Conservation (phyloP, 2,797 vertebrate species). For the Silurus lanzhouensis region DNA sequence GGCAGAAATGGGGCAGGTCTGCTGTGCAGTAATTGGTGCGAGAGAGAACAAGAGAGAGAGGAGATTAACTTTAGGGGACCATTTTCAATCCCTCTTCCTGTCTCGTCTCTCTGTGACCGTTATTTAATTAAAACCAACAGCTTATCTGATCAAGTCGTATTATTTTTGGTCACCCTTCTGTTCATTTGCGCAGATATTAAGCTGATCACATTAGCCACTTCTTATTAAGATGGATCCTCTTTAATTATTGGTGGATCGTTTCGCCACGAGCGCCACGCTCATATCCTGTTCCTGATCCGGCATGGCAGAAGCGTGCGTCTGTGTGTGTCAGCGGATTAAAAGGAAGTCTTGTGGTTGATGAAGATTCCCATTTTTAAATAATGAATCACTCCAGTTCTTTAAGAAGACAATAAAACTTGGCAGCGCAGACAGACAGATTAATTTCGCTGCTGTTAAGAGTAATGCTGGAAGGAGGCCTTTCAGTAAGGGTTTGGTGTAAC, state of each 20-base stretch:
- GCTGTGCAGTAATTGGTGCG: constrained; percentile 49
- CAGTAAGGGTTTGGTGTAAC: constrained; percentile 44
- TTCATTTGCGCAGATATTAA: constrained; percentile 14
- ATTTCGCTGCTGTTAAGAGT: constrained; percentile 41
- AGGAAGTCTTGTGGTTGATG: constrained; percentile 1
- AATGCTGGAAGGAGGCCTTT: constrained; percentile 28
- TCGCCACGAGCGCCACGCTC: neutral
- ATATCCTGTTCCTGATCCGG: neutral
- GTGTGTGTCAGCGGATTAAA: constrained; percentile 1
- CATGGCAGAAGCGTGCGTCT: neutral
- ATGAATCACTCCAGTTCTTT: constrained; percentile 21
- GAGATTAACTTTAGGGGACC: constrained; percentile 58
- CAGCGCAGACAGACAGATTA: constrained; percentile 33
- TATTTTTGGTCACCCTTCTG: constrained; percentile 42
- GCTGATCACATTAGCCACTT: constrained; percentile 55
- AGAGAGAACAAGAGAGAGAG: constrained; percentile 54
- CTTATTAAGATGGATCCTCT: constrained; percentile 35
- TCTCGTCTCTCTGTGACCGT: constrained; percentile 50
- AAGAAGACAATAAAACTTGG: constrained; percentile 31
- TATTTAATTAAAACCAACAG: constrained; percentile 69
- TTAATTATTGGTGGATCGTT: neutral
- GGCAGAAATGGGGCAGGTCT: constrained; percentile 55
- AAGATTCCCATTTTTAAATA: constrained; percentile 24
- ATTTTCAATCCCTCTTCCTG: constrained; percentile 46
- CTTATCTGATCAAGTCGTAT: constrained; percentile 66